Evolutionary conservation across 2,113 vertebrate species (phyloP).

Genomic region (Peromyscus maniculatus): DNA sequence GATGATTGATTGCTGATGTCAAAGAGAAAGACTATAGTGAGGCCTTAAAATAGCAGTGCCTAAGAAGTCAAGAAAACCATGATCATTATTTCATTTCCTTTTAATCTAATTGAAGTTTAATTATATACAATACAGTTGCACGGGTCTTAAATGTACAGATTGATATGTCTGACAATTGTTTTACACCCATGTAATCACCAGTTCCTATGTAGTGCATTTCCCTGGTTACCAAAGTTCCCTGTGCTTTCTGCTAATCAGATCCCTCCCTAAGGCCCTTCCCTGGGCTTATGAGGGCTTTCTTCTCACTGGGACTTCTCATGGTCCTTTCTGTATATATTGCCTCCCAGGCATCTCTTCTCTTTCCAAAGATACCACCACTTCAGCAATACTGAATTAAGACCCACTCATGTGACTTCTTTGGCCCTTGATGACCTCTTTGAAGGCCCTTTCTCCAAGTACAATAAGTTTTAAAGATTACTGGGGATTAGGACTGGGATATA

Average conservation of each 20-base stretch:
- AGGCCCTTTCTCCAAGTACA: neutral
- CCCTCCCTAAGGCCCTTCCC: neutral
- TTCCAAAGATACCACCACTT: neutral
- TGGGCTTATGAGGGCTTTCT: neutral
- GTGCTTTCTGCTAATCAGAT: neutral
- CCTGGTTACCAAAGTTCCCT: neutral
- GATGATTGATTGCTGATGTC: conserved; percentile 64
- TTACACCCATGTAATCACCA: neutral
- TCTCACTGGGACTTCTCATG: neutral
- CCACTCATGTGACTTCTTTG: neutral
- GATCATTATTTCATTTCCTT: neutral
- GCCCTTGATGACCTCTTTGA: conserved; percentile 22
- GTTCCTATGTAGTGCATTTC: conserved; percentile 16
- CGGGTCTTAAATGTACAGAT: neutral
- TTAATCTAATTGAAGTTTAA: conserved; percentile 51
- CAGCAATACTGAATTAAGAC: neutral
- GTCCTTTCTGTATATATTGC: neutral
- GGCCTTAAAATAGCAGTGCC: conserved; percentile 47
- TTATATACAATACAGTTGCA: conserved; percentile 32
- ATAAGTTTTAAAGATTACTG: neutral
- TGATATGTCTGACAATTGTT: conserved; percentile 27
- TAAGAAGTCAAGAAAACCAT: conserved; percentile 32
- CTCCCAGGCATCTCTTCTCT: neutral
- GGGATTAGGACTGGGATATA: neutral
- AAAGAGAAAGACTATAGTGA: conserved; percentile 50